Percentiles rank a stretch among this genome's conserved stretches.
Evolutionary conservation across 2,113 vertebrate genomes (phyloP).

Genomic region (Agelaius phoeniceus): DNA sequence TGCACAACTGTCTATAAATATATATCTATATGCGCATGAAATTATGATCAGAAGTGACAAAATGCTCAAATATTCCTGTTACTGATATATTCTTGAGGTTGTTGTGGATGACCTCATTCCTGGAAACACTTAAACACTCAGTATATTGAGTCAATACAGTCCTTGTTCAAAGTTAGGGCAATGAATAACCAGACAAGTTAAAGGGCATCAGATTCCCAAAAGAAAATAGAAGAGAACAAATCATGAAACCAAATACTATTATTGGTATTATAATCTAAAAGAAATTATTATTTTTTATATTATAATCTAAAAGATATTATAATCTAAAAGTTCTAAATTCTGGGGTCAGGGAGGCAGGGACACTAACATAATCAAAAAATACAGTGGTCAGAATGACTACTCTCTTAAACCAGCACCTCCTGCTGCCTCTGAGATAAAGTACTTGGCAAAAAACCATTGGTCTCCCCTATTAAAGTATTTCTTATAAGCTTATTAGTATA

Average conservation of each 20-base stretch:
- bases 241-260: not conserved
- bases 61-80: not conserved
- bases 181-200: not conserved
- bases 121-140: not conserved
- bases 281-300: too few species aligned
- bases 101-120: not conserved
- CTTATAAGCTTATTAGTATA: not conserved
- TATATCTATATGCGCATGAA: not conserved
- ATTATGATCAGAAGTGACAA: not conserved
- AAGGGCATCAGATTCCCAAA: not conserved
- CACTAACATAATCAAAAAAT: not conserved
- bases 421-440: not conserved
- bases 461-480: not conserved
- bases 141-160: not conserved
- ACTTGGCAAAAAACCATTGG: not conserved
- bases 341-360: rapidly evolving
- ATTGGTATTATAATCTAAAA: too few species aligned
- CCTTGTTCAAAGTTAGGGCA: not conserved
- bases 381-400: not conserved
- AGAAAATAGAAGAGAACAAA: not conserved
- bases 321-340: not conserved
- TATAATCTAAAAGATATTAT: too few species aligned
- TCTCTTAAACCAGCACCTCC: not conserved
- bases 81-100: not conserved
- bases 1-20: not conserved